Evolutionary conservation across 2,888 invertebrate genomes (phyloP).

Genomic region (Boloria euphrosyne): DNA sequence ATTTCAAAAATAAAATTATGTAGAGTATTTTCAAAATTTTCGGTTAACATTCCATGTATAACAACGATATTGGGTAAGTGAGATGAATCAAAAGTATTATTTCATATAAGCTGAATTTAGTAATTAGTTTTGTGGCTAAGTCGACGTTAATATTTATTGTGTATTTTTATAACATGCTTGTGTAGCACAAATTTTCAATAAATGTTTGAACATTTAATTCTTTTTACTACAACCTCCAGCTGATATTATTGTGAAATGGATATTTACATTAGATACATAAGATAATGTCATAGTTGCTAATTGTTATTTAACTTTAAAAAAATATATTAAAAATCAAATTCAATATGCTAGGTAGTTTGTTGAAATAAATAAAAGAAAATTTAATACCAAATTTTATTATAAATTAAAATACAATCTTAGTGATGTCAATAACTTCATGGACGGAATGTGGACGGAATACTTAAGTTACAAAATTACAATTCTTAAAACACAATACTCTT

Average conservation of each 20-base stretch:
- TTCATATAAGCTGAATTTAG: slow-evolving; percentile 68
- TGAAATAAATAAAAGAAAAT: background rate
- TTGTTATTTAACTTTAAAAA: no score
- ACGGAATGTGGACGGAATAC: slow-evolving; percentile 21
- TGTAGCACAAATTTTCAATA: slow-evolving; percentile 82
- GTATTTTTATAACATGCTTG: slow-evolving; percentile 82
- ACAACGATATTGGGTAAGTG: slow-evolving; percentile 57
- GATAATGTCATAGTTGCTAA: no score
- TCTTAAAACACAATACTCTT: slow-evolving; percentile 4
- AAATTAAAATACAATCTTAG: slow-evolving; percentile 3
- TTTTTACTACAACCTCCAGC: slow-evolving; percentile 19
- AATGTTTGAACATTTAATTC: slow-evolving; percentile 69
- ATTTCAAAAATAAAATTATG: slow-evolving; percentile 1
- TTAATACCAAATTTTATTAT: background rate
- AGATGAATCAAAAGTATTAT: slow-evolving; percentile 73
- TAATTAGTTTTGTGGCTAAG: slow-evolving; percentile 69
- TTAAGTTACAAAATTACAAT: slow-evolving; percentile 14
- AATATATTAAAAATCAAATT: no score
- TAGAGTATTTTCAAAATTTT: background rate
- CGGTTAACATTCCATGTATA: slow-evolving; percentile 47
- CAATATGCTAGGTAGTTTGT: no score
- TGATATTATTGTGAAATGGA: background rate
- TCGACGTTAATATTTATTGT: slow-evolving; percentile 80
- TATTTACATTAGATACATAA: no score
- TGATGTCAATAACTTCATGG: slow-evolving; percentile 14